A percentile compares a stretch with the other conserved stretches of the same genome.
Evolutionary conservation across 2,888 invertebrate species (phyloP).

Genomic region (Psococerastis gibbosa): DNA sequence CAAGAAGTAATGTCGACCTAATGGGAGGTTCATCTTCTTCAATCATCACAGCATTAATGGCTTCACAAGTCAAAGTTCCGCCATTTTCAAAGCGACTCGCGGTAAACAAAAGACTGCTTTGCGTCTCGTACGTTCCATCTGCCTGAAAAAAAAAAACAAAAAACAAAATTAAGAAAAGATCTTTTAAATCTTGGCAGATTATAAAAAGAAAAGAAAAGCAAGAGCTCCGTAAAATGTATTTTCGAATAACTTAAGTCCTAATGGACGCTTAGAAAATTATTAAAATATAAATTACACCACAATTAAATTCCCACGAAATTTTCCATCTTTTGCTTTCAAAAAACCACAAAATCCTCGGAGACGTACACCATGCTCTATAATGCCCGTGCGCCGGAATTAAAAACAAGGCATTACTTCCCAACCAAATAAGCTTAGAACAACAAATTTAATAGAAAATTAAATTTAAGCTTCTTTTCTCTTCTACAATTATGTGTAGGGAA

Average conservation of each 20-base stretch:
- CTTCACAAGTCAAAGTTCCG: slow-evolving; percentile 57
- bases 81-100: slow-evolving; percentile 69
- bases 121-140: slow-evolving; percentile 64
- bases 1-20: slow-evolving; percentile 29
- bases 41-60: slow-evolving; percentile 60
- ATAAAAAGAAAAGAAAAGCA: neutral
- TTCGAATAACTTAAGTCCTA: too few species aligned
- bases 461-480: slow-evolving; percentile 7
- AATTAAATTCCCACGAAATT: too few species aligned
- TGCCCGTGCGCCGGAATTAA: too few species aligned
- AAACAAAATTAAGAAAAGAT: neutral
- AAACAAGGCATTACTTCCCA: neutral
- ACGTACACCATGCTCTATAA: too few species aligned
- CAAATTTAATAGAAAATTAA: slow-evolving; percentile 10
- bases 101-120: slow-evolving; percentile 56
- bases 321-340: too few species aligned
- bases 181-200: neutral
- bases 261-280: too few species aligned
- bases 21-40: slow-evolving; percentile 56
- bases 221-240: neutral
- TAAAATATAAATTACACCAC: too few species aligned
- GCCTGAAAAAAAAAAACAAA: slow-evolving; percentile 28
- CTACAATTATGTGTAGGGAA: neutral
- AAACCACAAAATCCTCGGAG: too few species aligned
- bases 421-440: slow-evolving; percentile 6